phyloP scores from a whole-genome alignment of 2,113 vertebrate genomes.

The Austrofundulus limnaeus region DNA sequence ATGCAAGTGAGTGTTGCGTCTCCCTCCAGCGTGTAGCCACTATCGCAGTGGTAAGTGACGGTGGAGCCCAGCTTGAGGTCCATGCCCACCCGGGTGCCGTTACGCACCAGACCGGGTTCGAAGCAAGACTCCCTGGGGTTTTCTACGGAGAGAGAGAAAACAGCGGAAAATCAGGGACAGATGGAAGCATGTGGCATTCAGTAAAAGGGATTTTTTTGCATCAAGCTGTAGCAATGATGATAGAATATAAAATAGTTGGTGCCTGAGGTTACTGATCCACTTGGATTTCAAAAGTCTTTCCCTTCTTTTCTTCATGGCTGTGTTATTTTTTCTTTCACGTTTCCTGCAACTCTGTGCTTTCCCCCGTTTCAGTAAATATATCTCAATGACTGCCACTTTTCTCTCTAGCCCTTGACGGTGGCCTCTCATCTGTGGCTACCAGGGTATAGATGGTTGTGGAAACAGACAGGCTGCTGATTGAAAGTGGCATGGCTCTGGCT shows the following conservation, averaged over 20 bases:
- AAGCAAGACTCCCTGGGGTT: slow-evolving; percentile 98
- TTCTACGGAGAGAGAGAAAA: slow-evolving; percentile 79
- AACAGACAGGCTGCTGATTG: slow-evolving; percentile 70
- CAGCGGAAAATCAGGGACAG: slow-evolving; percentile 55
- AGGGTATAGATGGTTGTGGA: slow-evolving; percentile 55
- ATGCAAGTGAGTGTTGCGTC: slow-evolving; percentile 88
- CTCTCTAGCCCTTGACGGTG: slow-evolving; percentile 44
- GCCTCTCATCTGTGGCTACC: slow-evolving; percentile 57
- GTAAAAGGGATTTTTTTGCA: slow-evolving; percentile 33
- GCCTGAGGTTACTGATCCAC: slow-evolving; percentile 22
- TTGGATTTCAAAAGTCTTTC: slow-evolving; percentile 18
- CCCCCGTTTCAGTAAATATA: slow-evolving; percentile 52
- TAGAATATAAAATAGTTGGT: slow-evolving; percentile 31
- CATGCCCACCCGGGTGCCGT: slow-evolving; percentile 87
- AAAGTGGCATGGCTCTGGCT: slow-evolving; percentile 67
- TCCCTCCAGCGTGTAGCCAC: slow-evolving; percentile 91
- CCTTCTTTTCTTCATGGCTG: slow-evolving; percentile 10
- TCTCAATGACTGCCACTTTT: slow-evolving; percentile 60
- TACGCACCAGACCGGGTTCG: slow-evolving; percentile 90
- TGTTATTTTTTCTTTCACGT: neutral
- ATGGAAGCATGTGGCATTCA: slow-evolving; percentile 25
- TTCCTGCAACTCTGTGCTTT: slow-evolving; percentile 28
- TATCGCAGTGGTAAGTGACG: slow-evolving; percentile 92
- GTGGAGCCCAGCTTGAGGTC: slow-evolving; percentile 93
- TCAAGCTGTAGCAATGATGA: slow-evolving; percentile 22